Conservation (phyloP, 2,888 invertebrate genomes). For the Cerastis rubricosa region DNA sequence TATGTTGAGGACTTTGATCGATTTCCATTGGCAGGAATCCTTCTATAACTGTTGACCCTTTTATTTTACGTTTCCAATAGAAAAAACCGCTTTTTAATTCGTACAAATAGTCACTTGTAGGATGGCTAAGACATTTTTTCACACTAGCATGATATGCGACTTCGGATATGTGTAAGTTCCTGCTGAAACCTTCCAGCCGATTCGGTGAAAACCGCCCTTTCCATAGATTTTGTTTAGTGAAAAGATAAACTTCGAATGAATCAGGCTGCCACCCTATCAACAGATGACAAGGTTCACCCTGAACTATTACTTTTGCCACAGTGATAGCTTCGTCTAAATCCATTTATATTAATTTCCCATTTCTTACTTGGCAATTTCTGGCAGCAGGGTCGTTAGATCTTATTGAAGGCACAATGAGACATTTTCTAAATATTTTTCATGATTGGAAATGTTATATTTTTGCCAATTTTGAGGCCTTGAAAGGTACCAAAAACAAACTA, state of each 20-base stretch:
- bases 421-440: constrained; percentile 16
- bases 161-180: constrained; percentile 77
- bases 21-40: constrained; percentile 82
- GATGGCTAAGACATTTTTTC: constrained; percentile 75
- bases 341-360: constrained; percentile 67
- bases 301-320: constrained; percentile 75
- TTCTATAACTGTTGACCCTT: constrained; percentile 75
- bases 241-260: constrained; percentile 81
- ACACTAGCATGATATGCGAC: constrained; percentile 73
- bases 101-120: constrained; percentile 76
- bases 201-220: constrained; percentile 81
- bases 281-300: constrained; percentile 73
- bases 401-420: background rate
- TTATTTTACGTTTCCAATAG: constrained; percentile 81
- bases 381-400: constrained; percentile 8
- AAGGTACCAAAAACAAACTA: constrained; percentile 3
- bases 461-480: constrained; percentile 17
- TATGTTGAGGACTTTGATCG: constrained; percentile 66
- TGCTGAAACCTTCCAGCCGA: constrained; percentile 79
- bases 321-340: constrained; percentile 79
- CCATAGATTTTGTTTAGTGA: constrained; percentile 76
- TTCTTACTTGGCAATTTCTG: constrained; percentile 26
- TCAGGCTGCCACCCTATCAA: constrained; percentile 80
- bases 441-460: background rate
- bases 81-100: constrained; percentile 83